These are phyloP conservation scores for Ictidomys tridecemlineatus DNA, from an alignment of 2,113 vertebrate genomes.

Conservation along the genomic window DNA sequence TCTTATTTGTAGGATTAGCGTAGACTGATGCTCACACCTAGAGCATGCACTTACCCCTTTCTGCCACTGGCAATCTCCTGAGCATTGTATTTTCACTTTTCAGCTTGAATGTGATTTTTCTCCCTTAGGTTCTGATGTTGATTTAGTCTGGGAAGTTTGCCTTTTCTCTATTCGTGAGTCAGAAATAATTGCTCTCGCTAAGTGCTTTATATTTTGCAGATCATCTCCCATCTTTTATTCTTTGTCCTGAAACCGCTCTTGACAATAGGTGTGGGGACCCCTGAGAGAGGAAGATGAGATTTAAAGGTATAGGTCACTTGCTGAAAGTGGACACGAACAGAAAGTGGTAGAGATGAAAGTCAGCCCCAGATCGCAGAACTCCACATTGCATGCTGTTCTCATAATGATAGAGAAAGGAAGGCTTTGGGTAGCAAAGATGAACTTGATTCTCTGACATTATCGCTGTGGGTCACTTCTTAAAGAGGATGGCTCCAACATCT, in stretches of 20 bases:
- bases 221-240: background rate
- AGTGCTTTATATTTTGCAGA: slow-evolving; percentile 42
- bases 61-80: background rate
- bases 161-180: background rate
- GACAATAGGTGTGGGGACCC: background rate
- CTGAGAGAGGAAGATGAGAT: background rate
- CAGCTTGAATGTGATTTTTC: background rate
- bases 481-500: background rate
- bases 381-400: background rate
- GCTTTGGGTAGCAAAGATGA: background rate
- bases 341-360: background rate
- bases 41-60: background rate
- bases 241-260: background rate
- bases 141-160: background rate
- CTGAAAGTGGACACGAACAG: background rate
- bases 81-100: background rate
- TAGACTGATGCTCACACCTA: background rate
- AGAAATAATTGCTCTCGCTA: slow-evolving; percentile 27
- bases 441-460: too few relatives aligned
- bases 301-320: background rate
- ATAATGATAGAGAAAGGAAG: background rate
- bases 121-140: background rate
- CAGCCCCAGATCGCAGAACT: background rate
- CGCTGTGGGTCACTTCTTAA: background rate
- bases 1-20: background rate